Base-by-base conservation (phyloP, 1,140 invertebrate genomes). In the Apolygus lucorum region DNA sequence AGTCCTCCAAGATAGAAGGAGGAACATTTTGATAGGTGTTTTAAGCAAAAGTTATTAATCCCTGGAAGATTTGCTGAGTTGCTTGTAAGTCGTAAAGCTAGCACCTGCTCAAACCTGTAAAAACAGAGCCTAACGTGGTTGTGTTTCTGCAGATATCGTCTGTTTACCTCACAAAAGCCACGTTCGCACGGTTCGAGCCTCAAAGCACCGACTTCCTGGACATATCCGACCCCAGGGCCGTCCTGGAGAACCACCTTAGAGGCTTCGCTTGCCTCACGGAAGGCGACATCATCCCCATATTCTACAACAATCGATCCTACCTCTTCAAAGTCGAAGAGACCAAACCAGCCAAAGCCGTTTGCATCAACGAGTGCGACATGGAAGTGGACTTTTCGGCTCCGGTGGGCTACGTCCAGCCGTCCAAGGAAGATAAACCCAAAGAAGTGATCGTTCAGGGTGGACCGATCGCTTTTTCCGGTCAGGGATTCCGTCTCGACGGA, bases 361-460 rank as follows among this genome's bases (percentile, higher is more conserved):
- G 88, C 76, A 99, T 99, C 73, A 67, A 99, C 74, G 98, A 99
- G 82, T 99, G 98, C 84, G 97, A 99, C 82, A 98, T 99, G 95
- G 98, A 99, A 82, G 96, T 98, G 0, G 96, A 99, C 76, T 98
- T 98, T 84, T 95, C 93, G 21, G 86, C 95, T 22, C 95, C 96
- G 1, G 89, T 96, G 25, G 96, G 94, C 1, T 98, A 98, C 77
- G 22, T 25, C 2, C 13, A 11, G 4, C 11, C 54, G 11, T 4
- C 54, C 8, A 8, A 8, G 22, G 4, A 59, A 14, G 54, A 11
- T 24, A 4, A 4, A 13, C 2, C 4, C 11, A 8, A 22, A 24
- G 54, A 59, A 59, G 54, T 11, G 22, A 4, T 17, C 2, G 13
- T 17, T 4, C 54, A 13, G 54, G 22, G 54, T 21, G 22, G 54